A percentile compares a stretch with the other conserved stretches of the same genome.
phyloP scores from a whole-genome alignment of 2,797 vertebrate species.

The Anableps anableps region DNA sequence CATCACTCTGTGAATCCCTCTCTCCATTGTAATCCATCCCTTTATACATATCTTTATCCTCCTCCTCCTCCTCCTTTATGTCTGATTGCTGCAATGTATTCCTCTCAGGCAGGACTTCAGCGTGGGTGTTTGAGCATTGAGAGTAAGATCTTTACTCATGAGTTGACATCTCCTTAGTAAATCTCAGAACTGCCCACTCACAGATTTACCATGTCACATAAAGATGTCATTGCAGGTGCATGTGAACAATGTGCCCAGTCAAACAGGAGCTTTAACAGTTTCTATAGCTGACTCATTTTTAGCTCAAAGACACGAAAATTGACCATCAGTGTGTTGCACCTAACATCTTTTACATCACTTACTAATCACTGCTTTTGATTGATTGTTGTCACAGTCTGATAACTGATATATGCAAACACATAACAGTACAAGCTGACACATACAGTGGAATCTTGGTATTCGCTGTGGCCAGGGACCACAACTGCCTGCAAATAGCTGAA shows the following conservation, averaged over 20 bases:
- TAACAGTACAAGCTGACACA: background rate
- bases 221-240: too few relatives aligned
- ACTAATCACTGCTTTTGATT: background rate
- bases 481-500: background rate
- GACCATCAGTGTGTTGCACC: background rate
- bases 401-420: background rate
- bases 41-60: constrained; percentile 14
- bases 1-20: constrained; percentile 32
- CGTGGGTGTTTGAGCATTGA: constrained; percentile 32
- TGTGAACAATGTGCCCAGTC: background rate
- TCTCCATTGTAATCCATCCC: constrained; percentile 36
- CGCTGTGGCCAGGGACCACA: background rate
- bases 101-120: constrained; percentile 14
- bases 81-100: constrained; percentile 15
- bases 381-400: background rate
- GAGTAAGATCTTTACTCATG: constrained; percentile 28
- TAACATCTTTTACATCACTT: background rate
- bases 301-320: background rate
- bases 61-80: constrained; percentile 36
- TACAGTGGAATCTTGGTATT: too few relatives aligned
- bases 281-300: background rate
- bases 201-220: too few relatives aligned
- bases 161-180: constrained; percentile 16
- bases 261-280: background rate
- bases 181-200: constrained; percentile 12